Conservation (phyloP, 2,888 invertebrate genomes). For the Apodemia hepburni region DNA sequence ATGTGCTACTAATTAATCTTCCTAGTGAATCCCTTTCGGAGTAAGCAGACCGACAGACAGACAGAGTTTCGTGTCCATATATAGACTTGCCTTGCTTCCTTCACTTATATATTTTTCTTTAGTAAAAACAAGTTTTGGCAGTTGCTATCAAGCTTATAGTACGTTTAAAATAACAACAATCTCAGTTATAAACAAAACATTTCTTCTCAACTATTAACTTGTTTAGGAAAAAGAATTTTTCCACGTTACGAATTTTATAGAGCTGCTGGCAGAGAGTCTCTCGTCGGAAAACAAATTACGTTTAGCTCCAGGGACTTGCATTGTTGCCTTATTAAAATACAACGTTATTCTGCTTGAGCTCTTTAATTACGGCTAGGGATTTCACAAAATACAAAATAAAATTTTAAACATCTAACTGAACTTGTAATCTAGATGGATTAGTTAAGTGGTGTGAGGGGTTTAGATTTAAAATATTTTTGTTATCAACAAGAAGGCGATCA, state of each 20-base stretch:
- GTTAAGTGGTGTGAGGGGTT: not conserved
- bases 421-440: not conserved
- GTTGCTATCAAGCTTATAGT: too few relatives aligned
- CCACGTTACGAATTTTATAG: conserved; percentile 31
- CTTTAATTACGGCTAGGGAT: conserved; percentile 3
- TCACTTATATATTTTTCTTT: not conserved
- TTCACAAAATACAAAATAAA: not conserved
- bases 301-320: conserved; percentile 43
- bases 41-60: too few relatives aligned
- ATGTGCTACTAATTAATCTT: not conserved
- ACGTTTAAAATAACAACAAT: not conserved
- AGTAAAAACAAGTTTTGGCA: not conserved
- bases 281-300: conserved; percentile 49
- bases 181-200: not conserved
- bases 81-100: not conserved
- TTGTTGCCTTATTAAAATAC: conserved; percentile 41
- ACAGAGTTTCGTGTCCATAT: too few relatives aligned
- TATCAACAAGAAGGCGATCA: too few relatives aligned
- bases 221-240: conserved; percentile 5
- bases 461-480: not conserved
- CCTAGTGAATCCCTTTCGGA: not conserved
- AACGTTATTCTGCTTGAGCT: conserved; percentile 21
- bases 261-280: conserved; percentile 39
- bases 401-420: not conserved
- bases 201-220: conserved; percentile 1